phyloP scores from a whole-genome alignment of 2,113 vertebrate species.

The Callospermophilus lateralis region DNA sequence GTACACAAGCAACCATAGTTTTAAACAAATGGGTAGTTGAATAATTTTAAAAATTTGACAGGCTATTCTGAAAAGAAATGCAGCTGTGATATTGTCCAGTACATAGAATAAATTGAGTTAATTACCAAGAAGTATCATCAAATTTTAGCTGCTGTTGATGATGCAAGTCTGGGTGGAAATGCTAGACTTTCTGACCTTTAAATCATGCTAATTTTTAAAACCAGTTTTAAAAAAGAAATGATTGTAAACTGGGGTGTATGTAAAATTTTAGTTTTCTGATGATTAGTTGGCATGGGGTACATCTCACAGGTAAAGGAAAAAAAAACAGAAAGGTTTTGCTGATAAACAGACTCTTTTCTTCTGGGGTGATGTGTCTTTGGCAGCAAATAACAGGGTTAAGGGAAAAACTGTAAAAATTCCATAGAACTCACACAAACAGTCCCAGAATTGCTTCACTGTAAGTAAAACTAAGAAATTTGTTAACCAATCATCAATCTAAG shows the following conservation, averaged over 20 bases:
- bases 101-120: conserved; percentile 7
- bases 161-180: conserved; percentile 47
- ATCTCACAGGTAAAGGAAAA: not conserved
- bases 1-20: not conserved
- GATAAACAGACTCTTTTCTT: not conserved
- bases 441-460: not conserved
- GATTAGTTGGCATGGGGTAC: not conserved
- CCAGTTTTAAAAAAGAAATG: not conserved
- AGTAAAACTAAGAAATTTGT: not conserved
- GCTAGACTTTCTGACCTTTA: conserved; percentile 29
- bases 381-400: not conserved
- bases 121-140: conserved; percentile 10
- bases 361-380: not conserved
- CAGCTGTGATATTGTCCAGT: not conserved
- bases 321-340: not conserved
- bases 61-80: conserved; percentile 22
- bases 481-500: not conserved
- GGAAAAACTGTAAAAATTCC: not conserved
- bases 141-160: conserved; percentile 54
- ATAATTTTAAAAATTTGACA: not conserved
- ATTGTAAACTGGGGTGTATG: conserved; percentile 1
- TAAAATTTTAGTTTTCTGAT: conserved; percentile 20
- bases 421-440: not conserved
- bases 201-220: conserved; percentile 40
- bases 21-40: conserved; percentile 15